phyloP scores from a whole-genome alignment of 1,140 invertebrate genomes.

The Liolophura sinensis region DNA sequence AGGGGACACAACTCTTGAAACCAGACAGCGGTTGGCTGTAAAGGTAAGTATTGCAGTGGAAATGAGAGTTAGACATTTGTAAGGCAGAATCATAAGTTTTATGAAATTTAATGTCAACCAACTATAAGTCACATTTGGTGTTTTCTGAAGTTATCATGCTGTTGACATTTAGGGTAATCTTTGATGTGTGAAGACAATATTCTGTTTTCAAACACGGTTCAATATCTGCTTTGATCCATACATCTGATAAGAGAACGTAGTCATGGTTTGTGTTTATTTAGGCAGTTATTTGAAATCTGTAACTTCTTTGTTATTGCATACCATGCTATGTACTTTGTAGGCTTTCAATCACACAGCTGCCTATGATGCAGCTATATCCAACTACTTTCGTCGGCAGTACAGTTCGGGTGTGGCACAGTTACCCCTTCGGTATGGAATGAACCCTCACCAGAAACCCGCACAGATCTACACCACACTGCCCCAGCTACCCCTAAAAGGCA shows the following conservation, averaged over 20 bases:
- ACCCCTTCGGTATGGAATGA: slow-evolving; percentile 93
- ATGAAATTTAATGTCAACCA: neutral
- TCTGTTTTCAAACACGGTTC: too few relatives aligned
- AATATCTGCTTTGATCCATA: too few relatives aligned
- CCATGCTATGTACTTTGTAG: slow-evolving; percentile 65
- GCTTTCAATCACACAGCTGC: slow-evolving; percentile 95
- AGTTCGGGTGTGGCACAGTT: slow-evolving; percentile 76
- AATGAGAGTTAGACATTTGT: neutral
- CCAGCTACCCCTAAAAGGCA: slow-evolving; percentile 80
- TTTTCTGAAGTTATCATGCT: too few relatives aligned
- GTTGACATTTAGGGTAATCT: too few relatives aligned
- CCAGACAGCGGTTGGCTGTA: slow-evolving; percentile 64
- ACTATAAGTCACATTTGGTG: too few relatives aligned
- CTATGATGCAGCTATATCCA: slow-evolving; percentile 92
- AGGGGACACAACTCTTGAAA: slow-evolving; percentile 69
- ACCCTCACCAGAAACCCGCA: slow-evolving; percentile 96
- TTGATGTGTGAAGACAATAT: too few relatives aligned
- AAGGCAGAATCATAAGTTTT: too few relatives aligned
- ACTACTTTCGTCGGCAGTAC: slow-evolving; percentile 93
- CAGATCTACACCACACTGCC: slow-evolving; percentile 81
- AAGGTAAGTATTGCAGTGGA: slow-evolving; percentile 42
- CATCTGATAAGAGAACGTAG: too few relatives aligned
- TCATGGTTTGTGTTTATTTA: neutral
- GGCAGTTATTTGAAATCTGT: neutral
- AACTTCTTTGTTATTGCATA: neutral